A percentile compares a stretch with the other conserved stretches of the same genome.
phyloP scores from a whole-genome alignment of 2,797 vertebrate genomes.

The Smutsia gigantea region DNA sequence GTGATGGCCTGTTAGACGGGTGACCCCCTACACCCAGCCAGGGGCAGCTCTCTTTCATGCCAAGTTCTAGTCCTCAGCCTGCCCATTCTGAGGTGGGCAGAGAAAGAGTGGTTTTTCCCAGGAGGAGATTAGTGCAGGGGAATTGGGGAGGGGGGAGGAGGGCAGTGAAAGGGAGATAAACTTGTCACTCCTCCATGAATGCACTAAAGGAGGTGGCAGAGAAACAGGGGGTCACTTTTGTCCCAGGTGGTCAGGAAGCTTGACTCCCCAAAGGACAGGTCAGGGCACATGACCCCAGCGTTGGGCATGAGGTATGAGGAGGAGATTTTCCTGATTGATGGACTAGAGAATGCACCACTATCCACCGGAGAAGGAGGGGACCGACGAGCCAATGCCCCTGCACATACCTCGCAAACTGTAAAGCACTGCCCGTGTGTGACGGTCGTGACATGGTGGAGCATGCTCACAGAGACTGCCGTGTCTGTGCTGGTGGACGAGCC shows the following conservation, averaged over 20 bases:
- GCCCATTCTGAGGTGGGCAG: neutral
- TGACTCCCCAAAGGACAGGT: neutral
- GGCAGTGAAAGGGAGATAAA: neutral
- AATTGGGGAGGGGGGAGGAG: fast-evolving
- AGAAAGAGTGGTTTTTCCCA: neutral
- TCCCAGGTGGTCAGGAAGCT: neutral
- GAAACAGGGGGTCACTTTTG: neutral
- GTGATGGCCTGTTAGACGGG: neutral
- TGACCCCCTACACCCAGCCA: neutral
- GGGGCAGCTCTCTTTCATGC: neutral
- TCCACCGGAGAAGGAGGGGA: neutral
- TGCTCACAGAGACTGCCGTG: fast-evolving
- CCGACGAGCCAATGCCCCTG: fast-evolving
- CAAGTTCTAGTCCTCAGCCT: neutral
- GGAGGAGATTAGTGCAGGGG: neutral
- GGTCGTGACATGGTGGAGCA: neutral
- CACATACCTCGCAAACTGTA: neutral
- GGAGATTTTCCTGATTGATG: neutral
- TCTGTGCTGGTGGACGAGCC: fast-evolving
- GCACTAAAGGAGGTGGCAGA: neutral
- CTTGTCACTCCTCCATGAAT: fast-evolving
- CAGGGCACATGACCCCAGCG: neutral
- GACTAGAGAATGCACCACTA: neutral
- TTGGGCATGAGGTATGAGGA: neutral
- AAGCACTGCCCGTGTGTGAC: fast-evolving